Base-by-base conservation (phyloP, 2,888 invertebrate species). In the Portevinia maculata region DNA sequence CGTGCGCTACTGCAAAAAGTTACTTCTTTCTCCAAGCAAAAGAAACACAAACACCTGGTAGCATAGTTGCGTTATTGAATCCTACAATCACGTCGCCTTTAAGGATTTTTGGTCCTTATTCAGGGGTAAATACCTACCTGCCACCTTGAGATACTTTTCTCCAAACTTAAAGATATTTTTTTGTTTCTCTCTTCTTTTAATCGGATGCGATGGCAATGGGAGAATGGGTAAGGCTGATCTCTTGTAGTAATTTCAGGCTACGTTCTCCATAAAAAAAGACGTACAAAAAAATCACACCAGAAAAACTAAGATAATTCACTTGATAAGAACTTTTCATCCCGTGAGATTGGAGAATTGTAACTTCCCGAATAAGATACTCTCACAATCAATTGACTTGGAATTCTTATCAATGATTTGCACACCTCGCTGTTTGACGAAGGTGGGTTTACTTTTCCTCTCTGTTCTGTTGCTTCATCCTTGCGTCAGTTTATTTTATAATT, bases 311-410 rank as follows among this genome's bases (percentile, higher is more conserved):
- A 32, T 83, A 73, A 83, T 83, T 78, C 78, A 78, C 67, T 73
- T 78, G 83, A 83, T 83, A 83, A 83, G 83, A 83, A 83, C 83
- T 83, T 81, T 83, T 78, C 71, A 76, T 83, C 78, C 78, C 55
- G 15, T 55, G 78, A 83, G 83, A 83, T 73, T 83, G 83, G 71
- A 30, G 55, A 67, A 76, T 73, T 64, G 76, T 34, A 67, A 71
- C 69, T 70, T 71, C 50, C 30, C 55, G 46, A 65, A 65, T 60
- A 81, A 81, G 71, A 76, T 75, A 75, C 64, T 76, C 81, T 78
- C 52, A 73, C 78, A 83, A 83, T 83, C 83, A 83, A 83, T 78
- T 83, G 78, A 83, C 78, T 83, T 78, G 83, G 71, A 78, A 78
- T 73, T 37, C 83, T 83, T 83, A 83, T 83, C 83, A 83, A 57